Evolutionary conservation across 1,140 invertebrate species (phyloP), one percentile per base, ranked within the genome.

Genomic region (Colletes gigas): DNA sequence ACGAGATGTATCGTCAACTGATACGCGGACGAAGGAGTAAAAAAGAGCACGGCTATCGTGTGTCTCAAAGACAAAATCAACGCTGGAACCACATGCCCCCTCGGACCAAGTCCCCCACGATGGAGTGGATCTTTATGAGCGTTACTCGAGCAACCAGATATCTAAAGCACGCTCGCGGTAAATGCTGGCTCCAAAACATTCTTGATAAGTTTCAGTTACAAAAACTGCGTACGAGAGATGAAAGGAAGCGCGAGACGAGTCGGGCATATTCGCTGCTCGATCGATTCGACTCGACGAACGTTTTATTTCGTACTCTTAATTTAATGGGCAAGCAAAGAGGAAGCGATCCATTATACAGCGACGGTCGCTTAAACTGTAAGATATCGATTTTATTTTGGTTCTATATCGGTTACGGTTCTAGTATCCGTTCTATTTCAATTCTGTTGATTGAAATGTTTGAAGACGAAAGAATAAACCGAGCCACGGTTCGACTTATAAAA

Each of bases 61-160:
- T 78, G 52, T 78, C 75, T 70, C 67, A 50, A 70, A 70, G 57
- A 70, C 67, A 69, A 77, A 77, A 77, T 71, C 57, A 78, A 72
- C 66, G 10, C 1, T 60, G 14, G 44, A 78, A 69, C 70, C 70
- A 73, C 77, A 63, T 79, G 70, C 67, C 57, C 59, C 19, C 17
- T 21, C 47, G 52, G 17, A 47, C 55, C 55, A 7, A 41, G n/a
- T 44, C 50, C 70, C 59, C 77, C 60, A 79, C 60, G 77, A 79
- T 21, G 68, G 47, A 21, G 54, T 47, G 30, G 41, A 72, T 59
- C 77, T 72, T 65, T 73, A 66, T 9, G 30, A 52, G 63, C n/a
- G 57, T 72, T 50, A 14, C 57, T n/a, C 60, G 50, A 44, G 67
- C 52, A 70, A 78, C 57, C 66, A 62, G 68, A 79, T 79, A 73